Percentiles rank a stretch among this genome's conserved stretches.
These are phyloP conservation scores for Dione juno DNA, from an alignment of 2,888 invertebrate genomes.

Conservation along the genomic window DNA sequence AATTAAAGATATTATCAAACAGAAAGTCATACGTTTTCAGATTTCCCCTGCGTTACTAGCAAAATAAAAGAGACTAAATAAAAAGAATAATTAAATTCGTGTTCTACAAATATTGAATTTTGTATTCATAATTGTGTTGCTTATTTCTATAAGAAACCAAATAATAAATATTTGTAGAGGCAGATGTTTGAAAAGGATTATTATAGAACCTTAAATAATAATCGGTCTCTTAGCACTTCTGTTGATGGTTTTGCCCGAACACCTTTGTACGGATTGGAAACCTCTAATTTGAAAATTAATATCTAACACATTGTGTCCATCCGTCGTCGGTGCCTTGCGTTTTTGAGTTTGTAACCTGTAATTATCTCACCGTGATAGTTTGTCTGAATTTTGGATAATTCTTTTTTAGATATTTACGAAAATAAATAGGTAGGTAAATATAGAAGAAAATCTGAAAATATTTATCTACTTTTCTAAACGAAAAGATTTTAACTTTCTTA, in stretches of 20 bases:
- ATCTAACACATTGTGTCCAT: constrained; percentile 82
- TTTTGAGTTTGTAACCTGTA: constrained; percentile 62
- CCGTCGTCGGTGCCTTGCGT: constrained; percentile 68
- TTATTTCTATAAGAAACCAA: constrained; percentile 50
- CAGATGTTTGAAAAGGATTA: constrained; percentile 76
- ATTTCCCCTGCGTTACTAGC: too few relatives aligned
- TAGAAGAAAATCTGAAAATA: too few relatives aligned
- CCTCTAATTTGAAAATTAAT: constrained; percentile 82
- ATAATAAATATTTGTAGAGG: constrained; percentile 81
- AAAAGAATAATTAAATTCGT: not conserved
- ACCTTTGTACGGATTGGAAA: constrained; percentile 70
- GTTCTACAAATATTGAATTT: constrained; percentile 22
- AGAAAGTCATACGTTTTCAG: too few relatives aligned
- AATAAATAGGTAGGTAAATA: too few relatives aligned
- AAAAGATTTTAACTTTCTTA: too few relatives aligned
- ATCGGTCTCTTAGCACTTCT: constrained; percentile 80
- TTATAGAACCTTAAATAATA: constrained; percentile 76
- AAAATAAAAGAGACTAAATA: not conserved
- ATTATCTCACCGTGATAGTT: constrained; percentile 42
- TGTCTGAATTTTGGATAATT: constrained; percentile 26
- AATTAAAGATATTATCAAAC: too few relatives aligned
- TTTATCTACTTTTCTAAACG: too few relatives aligned
- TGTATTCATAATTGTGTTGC: constrained; percentile 21
- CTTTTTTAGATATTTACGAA: not conserved
- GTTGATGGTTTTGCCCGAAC: constrained; percentile 75